Percentiles rank a stretch among this genome's conserved stretches.
phyloP scores from a whole-genome alignment of 2,888 invertebrate genomes.

The Chrysolina haemoptera region DNA sequence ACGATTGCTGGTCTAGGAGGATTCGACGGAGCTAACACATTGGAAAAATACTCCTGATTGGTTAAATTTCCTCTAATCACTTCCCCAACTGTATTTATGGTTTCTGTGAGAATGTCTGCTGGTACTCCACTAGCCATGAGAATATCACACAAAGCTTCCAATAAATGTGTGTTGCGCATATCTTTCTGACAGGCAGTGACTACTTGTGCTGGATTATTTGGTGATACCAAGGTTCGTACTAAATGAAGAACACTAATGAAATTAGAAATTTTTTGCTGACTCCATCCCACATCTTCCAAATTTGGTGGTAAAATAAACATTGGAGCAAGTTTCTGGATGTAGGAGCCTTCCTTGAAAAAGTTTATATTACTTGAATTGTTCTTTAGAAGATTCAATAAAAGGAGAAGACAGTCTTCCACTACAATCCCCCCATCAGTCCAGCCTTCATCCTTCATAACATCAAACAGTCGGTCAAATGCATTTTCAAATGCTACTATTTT shows the following conservation, averaged over 20 bases:
- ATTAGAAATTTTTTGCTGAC: conserved; percentile 94
- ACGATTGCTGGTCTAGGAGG: conserved; percentile 96
- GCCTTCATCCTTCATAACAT: conserved; percentile 83
- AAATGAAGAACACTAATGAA: conserved; percentile 93
- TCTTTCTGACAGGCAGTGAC: conserved; percentile 88
- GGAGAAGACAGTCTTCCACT: conserved; percentile 95
- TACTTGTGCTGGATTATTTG: conserved; percentile 90
- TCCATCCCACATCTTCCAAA: conserved; percentile 85
- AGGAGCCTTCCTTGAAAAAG: conserved; percentile 98
- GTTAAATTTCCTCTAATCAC: conserved; percentile 90
- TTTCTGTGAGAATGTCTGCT: conserved; percentile 95
- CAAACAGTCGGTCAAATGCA: conserved; percentile 95
- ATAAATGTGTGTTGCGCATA: conserved; percentile 87
- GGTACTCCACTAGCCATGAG: conserved; percentile 97
- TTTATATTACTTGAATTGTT: conserved; percentile 98
- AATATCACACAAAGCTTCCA: conserved; percentile 88
- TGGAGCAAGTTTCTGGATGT: conserved; percentile 90
- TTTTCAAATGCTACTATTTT: conserved; percentile 99
- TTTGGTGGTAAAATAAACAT: conserved; percentile 88
- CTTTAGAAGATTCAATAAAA: conserved; percentile 93
- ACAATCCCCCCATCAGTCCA: conserved; percentile 94
- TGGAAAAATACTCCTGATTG: conserved; percentile 93
- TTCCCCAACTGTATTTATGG: conserved; percentile 91
- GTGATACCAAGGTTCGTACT: conserved; percentile 92
- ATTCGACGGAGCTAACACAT: conserved; percentile 92